phyloP scores from a whole-genome alignment of 2,797 vertebrate species.

The Diplodus sargus region DNA sequence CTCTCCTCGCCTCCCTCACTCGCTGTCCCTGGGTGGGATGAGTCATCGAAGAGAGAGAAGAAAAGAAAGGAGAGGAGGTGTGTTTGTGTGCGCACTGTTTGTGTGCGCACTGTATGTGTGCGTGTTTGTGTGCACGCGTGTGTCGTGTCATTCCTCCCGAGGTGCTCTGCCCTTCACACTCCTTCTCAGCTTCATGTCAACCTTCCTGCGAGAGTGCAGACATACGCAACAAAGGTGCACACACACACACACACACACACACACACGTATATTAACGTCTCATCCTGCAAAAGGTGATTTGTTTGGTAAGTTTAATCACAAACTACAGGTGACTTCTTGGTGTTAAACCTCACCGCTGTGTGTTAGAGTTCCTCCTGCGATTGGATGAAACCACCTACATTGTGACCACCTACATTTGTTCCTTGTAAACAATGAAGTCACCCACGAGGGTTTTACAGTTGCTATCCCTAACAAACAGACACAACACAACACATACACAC shows the following conservation, averaged over 20 bases:
- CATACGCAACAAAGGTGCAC: conserved; percentile 44
- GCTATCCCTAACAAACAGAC: conserved; percentile 18
- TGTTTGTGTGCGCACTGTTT: conserved; percentile 51
- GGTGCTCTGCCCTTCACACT: conserved; percentile 81
- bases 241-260: conserved; percentile 5
- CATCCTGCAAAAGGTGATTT: not conserved
- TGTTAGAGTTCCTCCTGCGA: conserved; percentile 33
- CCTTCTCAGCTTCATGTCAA: conserved; percentile 71
- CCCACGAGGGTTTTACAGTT: conserved; percentile 38
- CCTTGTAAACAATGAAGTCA: conserved; percentile 42
- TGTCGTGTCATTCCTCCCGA: conserved; percentile 75
- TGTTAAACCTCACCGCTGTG: conserved; percentile 1
- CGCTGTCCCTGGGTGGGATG: conserved; percentile 80
- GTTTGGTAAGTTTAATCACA: not conserved
- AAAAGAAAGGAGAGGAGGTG: conserved; percentile 71
- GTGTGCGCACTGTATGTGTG: conserved; percentile 1
- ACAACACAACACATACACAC: not conserved
- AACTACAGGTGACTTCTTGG: conserved; percentile 13
- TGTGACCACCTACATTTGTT: conserved; percentile 57
- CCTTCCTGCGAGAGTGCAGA: conserved; percentile 62
- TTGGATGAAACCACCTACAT: conserved; percentile 43
- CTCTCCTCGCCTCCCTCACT: conserved; percentile 55
- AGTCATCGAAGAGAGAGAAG: conserved; percentile 78
- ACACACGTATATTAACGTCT: conserved; percentile 10
- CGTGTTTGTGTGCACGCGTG: conserved; percentile 57